Evolutionary conservation across 1,140 invertebrate species (phyloP).

Genomic region (Thaumetopoea pityocampa): DNA sequence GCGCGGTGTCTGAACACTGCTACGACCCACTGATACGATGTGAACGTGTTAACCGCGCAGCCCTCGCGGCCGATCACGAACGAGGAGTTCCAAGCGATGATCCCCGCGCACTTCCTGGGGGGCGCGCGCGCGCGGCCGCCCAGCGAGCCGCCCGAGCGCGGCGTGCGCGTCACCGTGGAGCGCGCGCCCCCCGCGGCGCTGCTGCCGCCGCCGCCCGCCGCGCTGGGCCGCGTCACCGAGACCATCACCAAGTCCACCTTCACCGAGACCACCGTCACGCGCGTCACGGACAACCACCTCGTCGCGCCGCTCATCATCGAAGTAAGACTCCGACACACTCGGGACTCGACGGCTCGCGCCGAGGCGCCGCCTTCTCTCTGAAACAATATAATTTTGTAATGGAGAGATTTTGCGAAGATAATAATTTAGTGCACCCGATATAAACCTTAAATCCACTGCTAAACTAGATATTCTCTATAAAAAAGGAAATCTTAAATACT

Average conservation of each 20-base stretch:
- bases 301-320: constrained; percentile 89
- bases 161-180: constrained; percentile 76
- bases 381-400: no score
- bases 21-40: constrained; percentile 40
- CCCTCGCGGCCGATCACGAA: constrained; percentile 90
- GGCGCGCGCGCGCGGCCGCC: constrained; percentile 48
- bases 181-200: constrained; percentile 72
- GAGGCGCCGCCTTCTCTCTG: no score
- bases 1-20: background rate
- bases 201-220: constrained; percentile 88
- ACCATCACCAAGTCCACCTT: constrained; percentile 95
- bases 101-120: constrained; percentile 90
- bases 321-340: constrained; percentile 76
- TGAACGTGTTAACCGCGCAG: constrained; percentile 74
- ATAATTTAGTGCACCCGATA: no score
- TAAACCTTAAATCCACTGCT: no score
- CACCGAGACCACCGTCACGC: constrained; percentile 94
- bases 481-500: no score
- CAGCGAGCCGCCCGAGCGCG: constrained; percentile 34
- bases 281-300: constrained; percentile 93
- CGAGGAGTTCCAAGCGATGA: constrained; percentile 95
- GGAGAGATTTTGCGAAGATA: background rate
- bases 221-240: constrained; percentile 91
- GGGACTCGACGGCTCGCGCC: background rate
- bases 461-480: no score